Evolutionary conservation across 1,140 invertebrate species (phyloP).

Genomic region (Hermatobates lingyangjiaoensis): DNA sequence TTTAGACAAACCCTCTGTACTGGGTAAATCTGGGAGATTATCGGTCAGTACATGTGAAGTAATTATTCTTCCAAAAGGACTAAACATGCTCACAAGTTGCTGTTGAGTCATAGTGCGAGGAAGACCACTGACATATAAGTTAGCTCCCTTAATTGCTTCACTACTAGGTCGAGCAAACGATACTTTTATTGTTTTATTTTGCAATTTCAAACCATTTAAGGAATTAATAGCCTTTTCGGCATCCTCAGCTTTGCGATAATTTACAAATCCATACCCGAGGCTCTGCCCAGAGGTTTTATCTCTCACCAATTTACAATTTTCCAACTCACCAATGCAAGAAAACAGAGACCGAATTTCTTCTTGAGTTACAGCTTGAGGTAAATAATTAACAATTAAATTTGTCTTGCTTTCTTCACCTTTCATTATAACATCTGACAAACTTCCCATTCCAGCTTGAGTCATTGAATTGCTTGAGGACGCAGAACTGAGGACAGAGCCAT

Average conservation of each 20-base stretch:
- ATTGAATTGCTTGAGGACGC: too few species aligned
- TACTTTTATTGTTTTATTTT: slow-evolving; percentile 85
- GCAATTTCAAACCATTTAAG: slow-evolving; percentile 62
- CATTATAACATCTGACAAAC: too few species aligned
- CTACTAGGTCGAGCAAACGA: slow-evolving; percentile 74
- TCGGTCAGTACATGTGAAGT: slow-evolving; percentile 32
- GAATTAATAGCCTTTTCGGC: slow-evolving; percentile 72
- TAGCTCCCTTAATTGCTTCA: slow-evolving; percentile 76
- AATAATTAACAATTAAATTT: slow-evolving; percentile 97
- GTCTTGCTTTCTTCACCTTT: slow-evolving; percentile 76
- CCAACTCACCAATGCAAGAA: slow-evolving; percentile 91
- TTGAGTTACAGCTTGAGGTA: slow-evolving; percentile 98
- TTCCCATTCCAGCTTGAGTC: too few species aligned
- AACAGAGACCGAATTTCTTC: slow-evolving; percentile 94
- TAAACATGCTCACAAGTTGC: slow-evolving; percentile 66
- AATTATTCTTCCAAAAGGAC: slow-evolving; percentile 64
- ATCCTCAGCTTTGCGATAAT: slow-evolving; percentile 63
- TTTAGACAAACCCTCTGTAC: slow-evolving; percentile 71
- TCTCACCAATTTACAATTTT: slow-evolving; percentile 94
- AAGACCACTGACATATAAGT: slow-evolving; percentile 71
- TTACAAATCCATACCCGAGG: slow-evolving; percentile 77
- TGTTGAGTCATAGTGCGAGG: slow-evolving; percentile 70
- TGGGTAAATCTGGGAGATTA: slow-evolving; percentile 3
- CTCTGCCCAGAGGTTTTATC: slow-evolving; percentile 75
- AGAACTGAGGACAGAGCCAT: not conserved